phyloP scores from a whole-genome alignment of 2,113 vertebrate species.

The Notothenia rossii region DNA sequence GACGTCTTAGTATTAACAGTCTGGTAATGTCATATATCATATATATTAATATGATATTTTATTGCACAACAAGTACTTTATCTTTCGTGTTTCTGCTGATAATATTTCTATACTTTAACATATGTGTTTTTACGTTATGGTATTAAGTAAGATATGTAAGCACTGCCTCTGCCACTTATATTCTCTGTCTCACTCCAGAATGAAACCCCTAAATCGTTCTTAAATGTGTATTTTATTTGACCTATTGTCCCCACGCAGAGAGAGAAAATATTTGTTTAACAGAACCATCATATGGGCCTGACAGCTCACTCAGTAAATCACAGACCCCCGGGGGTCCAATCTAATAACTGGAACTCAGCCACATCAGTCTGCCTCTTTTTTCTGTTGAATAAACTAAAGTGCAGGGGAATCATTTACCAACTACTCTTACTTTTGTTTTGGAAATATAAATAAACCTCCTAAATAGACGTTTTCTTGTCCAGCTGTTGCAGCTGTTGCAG shows the following conservation, averaged over 20 bases:
- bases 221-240: not conserved
- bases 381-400: not conserved
- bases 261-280: constrained; percentile 7
- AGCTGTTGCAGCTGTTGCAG: too few relatives aligned
- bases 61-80: too few relatives aligned
- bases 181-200: constrained; percentile 3
- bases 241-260: not conserved
- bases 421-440: too few relatives aligned
- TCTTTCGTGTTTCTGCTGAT: too few relatives aligned
- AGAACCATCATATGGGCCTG: not conserved
- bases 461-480: too few relatives aligned
- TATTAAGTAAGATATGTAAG: not conserved
- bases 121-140: not conserved
- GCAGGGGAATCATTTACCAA: not conserved
- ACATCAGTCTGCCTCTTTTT: not conserved
- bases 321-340: not conserved
- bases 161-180: too few relatives aligned
- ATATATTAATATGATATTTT: too few relatives aligned
- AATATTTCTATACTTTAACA: too few relatives aligned
- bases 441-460: too few relatives aligned
- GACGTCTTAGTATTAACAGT: not conserved
- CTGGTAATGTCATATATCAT: too few relatives aligned
- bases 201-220: not conserved
- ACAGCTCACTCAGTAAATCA: not conserved
- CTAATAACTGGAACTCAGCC: not conserved